phyloP scores from a whole-genome alignment of 2,888 invertebrate genomes.

The Ophion ellenae region DNA sequence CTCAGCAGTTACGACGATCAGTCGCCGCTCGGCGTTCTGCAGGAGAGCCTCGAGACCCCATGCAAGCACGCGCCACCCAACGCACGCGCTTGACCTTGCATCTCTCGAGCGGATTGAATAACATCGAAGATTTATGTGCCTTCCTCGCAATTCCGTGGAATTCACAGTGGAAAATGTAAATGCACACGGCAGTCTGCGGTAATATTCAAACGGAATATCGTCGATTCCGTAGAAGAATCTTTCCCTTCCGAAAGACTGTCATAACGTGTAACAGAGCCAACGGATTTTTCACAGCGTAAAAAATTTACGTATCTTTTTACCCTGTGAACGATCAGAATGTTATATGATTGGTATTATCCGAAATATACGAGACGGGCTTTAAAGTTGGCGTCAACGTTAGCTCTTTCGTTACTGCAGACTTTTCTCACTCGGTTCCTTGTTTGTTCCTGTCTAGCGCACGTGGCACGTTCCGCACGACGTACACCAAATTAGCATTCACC shows the following conservation, averaged over 20 bases:
- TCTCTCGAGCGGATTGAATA: conserved; percentile 48
- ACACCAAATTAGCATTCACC: background rate
- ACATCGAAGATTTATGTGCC: conserved; percentile 4
- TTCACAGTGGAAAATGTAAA: background rate
- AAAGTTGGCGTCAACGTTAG: background rate
- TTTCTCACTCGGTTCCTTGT: background rate
- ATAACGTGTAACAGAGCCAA: background rate
- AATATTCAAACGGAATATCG: background rate
- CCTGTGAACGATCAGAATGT: background rate
- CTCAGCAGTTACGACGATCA: conserved; percentile 70
- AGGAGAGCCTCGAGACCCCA: conserved; percentile 65
- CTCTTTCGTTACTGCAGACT: background rate
- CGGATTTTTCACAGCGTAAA: background rate
- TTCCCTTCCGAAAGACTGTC: background rate
- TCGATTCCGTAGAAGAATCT: background rate
- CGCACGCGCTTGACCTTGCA: conserved; percentile 63
- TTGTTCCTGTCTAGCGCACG: background rate
- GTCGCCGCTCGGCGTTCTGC: conserved; percentile 77
- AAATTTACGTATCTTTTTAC: background rate
- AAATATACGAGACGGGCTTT: background rate
- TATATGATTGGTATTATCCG: background rate
- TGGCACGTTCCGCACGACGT: background rate
- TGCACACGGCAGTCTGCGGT: background rate
- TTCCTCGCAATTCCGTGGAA: conserved; percentile 2
- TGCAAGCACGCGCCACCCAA: conserved; percentile 65